Evolutionary conservation across 2,888 invertebrate genomes (phyloP), one percentile per base, ranked within the genome.

Genomic region (Polyommatus icarus): DNA sequence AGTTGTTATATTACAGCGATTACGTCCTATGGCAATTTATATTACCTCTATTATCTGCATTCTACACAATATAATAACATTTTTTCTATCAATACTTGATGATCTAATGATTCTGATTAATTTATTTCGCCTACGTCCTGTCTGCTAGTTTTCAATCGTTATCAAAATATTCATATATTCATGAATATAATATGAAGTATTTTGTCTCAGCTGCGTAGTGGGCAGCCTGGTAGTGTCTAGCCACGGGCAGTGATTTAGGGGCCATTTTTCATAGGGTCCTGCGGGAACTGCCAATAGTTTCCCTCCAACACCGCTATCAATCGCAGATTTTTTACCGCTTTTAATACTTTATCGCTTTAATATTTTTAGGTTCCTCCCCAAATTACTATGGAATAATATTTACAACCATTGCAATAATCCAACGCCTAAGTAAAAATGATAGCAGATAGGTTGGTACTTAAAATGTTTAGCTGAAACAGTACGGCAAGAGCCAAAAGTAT

Each of bases 181-280:
- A 20, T 57, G 18, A 59, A 59, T 20, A 32, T 71, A 40, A 46
- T 50, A 46, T 50, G 20, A 46, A 40, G 20, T 46, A 24, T 73
- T 36, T 79, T 80, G 79, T 80, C 78, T 78, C 72, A 71, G 71
- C 73, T 78, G 77, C 4, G 1, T 24, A 24, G 61, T 77, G 71
- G 72, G 78, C 78, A 78, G 80, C 84, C 86, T 20, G 6, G 24
- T 61, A 61, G 24, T 77, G 67, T 76, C 77, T 78, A 78, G 80
- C 84, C 86, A 87, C 83, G 83, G 82, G 82, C 82, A 82, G 86
- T 89, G 89, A 91, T 90, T 90, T 90, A 90, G 84, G 82, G 85
- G 83, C 85, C 84, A 87, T 90, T 88, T 90, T 86, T 90, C 89
- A 88, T 88, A 61, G 84, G 84, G 85, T 87, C 87, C 85, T 86